Percentiles rank a stretch among this genome's conserved stretches.
Conservation (phyloP, 2,888 invertebrate genomes). For the Scelioninae gen. 2 region DNA sequence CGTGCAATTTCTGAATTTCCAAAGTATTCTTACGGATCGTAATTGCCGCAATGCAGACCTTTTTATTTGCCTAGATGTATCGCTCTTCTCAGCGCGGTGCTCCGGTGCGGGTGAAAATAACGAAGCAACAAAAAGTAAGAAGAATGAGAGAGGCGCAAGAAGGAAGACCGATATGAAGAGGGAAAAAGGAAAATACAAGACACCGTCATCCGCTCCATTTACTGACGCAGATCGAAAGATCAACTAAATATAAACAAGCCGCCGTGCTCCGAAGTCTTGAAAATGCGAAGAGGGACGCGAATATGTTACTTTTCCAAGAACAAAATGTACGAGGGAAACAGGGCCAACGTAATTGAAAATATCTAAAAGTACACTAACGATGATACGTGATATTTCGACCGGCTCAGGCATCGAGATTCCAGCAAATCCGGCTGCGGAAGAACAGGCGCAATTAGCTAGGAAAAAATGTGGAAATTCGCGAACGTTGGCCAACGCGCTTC, state of each 20-base stretch:
- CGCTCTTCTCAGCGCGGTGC: conserved; percentile 49
- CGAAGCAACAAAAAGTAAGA: conserved; percentile 58
- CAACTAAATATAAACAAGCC: conserved; percentile 70
- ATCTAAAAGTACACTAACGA: not conserved
- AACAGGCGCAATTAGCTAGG: conserved; percentile 16
- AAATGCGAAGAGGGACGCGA: conserved; percentile 38
- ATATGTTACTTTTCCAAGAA: conserved; percentile 34
- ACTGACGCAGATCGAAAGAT: conserved; percentile 67
- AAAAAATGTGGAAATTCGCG: conserved; percentile 47
- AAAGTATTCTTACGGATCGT: too few relatives aligned
- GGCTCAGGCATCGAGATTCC: conserved; percentile 17
- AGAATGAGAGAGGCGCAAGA: conserved; percentile 42
- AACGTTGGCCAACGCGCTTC: conserved; percentile 44
- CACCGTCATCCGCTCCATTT: conserved; percentile 55
- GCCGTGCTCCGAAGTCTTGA: conserved; percentile 48
- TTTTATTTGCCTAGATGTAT: too few relatives aligned
- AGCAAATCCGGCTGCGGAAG: conserved; percentile 19
- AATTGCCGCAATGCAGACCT: too few relatives aligned
- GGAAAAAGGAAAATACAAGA: conserved; percentile 40
- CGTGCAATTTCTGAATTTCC: too few relatives aligned
- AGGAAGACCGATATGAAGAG: conserved; percentile 51
- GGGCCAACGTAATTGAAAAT: conserved; percentile 7
- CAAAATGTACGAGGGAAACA: conserved; percentile 20
- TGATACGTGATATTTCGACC: not conserved
- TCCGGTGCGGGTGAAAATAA: conserved; percentile 59